Base-by-base conservation (phyloP, 2,888 invertebrate species). In the Lasioglossum vierecki region DNA sequence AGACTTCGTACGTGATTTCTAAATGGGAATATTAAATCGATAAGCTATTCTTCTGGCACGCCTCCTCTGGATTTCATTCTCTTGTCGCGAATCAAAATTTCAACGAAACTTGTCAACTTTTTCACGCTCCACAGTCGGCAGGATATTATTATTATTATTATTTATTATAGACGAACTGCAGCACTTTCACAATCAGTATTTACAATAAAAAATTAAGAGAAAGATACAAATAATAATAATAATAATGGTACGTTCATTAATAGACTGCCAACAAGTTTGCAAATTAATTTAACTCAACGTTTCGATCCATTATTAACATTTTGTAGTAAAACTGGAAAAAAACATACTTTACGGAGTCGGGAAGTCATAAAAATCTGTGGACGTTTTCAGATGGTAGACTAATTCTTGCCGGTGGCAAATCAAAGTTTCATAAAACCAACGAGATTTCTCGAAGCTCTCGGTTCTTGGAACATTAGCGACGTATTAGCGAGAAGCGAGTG, bases 21-120 rank as follows among this genome's bases (percentile, higher is more conserved):
- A 73, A 75, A 83, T 46, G 73, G 15, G 66, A 73, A 76, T 80
- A 76, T 71, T 66, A 46, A 68, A 76, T 80, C 66, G 82, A 73
- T 79, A 66, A 53, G 9, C 15, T 22, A 15, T 49, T 66, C 57
- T 35, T 30, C 30, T 30, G 18, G 13, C 1, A 18, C 63, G 15
- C 30, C 63, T 15, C 4, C 15, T 15, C 30, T 18, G 60, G 15
- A 4, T 15, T n/a, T n/a, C n/a, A n/a, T n/a, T 15, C 30, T 41
- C 39, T 49, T 5, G 5, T 5, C 0, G 2, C 9, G 13, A 41
- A 68, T 49, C 11, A 41, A n/a, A 39, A 49, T 39, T 66, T 44
- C 15, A 30, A 30, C 0, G 4, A 15, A 15, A 0, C 11, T 6
- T n/a, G 44, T 18, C 60, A 30, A 30, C 49, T 39, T 39, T 26